Evolutionary conservation across 2,888 invertebrate genomes (phyloP), one percentile per base, ranked within the genome.

Genomic region (Aelia acuminata): DNA sequence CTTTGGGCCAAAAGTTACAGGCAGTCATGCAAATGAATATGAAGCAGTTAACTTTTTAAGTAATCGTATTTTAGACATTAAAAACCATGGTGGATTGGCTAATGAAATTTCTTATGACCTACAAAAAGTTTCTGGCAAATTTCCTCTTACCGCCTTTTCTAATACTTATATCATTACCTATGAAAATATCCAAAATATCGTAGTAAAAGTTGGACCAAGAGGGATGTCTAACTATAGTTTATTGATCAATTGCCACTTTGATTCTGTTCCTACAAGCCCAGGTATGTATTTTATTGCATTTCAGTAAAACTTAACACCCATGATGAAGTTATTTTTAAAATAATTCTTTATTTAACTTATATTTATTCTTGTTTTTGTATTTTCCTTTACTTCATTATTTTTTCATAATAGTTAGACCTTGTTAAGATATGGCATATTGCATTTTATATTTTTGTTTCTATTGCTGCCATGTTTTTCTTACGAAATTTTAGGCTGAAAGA

Each of bases 181-280:
- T 92, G 94, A 95, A 91, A 96, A 96, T 93, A 95, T 96, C 90
- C 95, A 95, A 92, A 97, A 96, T 93, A 94, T 98, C 90, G 93
- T 97, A 90, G 97, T 95, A 70, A 95, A 94, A 92, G 92, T 97
- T 85, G 94, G 95, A 89, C 94, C 95, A 47, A 91, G 92, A 89
- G 92, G 92, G 84, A 92, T 93, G 3, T 93, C 94, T 90, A 92
- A 93, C 90, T 47, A 87, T 22, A 95, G 95, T 91, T 93, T 98
- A 90, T 93, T 98, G 91, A 93, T 98, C 91, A 98, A 98, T 93
- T 97, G 98, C 91, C 98, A 98, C 93, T 97, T 95, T 93, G 98
- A 98, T 93, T 95, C 96, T 87, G 96, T 97, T 91, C 94, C 96
- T 57, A 96, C 96, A 91, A 97, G 97, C 91, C 97, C 97, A 92